Evolutionary conservation across 2,113 vertebrate genomes (phyloP), one percentile per base, ranked within the genome.

Genomic region (Delphinapterus leucas): DNA sequence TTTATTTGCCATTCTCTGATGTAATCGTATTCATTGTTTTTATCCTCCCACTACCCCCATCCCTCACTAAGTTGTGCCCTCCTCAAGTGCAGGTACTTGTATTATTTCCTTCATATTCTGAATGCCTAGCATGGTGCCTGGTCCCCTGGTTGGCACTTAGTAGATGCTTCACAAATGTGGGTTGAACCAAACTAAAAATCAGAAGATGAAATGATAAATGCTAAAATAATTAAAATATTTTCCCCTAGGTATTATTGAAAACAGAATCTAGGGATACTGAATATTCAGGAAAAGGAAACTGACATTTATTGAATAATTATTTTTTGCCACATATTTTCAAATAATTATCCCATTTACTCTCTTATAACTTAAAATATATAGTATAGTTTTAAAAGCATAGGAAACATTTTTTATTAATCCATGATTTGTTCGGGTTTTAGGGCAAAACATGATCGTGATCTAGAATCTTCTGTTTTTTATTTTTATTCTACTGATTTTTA

Each of bases 401-500:
- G 55, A 84, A 83, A 63, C 9, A 63, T 95, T 96, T 89, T 84
- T 94, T 73, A 74, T 96, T 89, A 89, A 80, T 67, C 26, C 26
- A 38, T 83, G 20, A 79, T 82, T 96, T 97, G 49, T 91, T 91
- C 90, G 67, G 47, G 18, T 55, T 88, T 97, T 93, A 83, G 33
- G 82, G 14, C 44, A 96, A 93, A 93, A 71, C 6, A 80, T 73
- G 47, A 86, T 93, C 60, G 47, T 96, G 94, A 96, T 95, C 65
- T 93, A 90, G 68, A 74, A 49, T 93, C 8, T 90, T 94, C 36
- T 47, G 91, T 84, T 47, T 93, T 89, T 97, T 87, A 85, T 88
- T 95, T 17, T 97, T 92, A 91, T 81, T 92, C 9, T 86, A 82
- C n/a, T 94, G 49, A 87, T 73, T 95, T 97, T 82, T 84, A 97